Conservation (phyloP, 92 coral and sea anemone genomes). For the Zoanthus gigantus region DNA sequence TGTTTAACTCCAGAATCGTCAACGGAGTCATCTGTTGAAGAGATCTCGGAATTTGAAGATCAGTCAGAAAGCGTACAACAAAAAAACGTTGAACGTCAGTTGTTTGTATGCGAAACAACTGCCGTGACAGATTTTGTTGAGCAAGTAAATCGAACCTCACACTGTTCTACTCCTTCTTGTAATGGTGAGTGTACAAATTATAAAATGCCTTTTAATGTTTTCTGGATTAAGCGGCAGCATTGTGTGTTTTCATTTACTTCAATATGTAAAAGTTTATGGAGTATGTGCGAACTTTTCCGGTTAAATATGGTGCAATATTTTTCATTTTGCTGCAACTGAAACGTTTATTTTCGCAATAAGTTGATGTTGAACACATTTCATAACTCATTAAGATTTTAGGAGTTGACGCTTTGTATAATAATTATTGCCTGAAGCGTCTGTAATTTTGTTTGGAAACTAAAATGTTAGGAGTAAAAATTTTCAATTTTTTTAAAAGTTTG, state of each 20-base stretch:
- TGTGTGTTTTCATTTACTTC: background rate
- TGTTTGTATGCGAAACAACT: background rate
- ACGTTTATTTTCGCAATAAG: too few species aligned
- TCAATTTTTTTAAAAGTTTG: background rate
- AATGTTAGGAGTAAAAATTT: background rate
- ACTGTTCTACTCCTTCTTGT: background rate
- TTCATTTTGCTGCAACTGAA: background rate
- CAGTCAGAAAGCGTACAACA: background rate
- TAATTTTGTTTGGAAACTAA: background rate
- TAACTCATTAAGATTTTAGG: background rate
- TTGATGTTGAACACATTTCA: background rate
- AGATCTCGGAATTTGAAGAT: background rate
- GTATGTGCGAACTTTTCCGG: background rate
- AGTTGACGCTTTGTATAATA: too few species aligned
- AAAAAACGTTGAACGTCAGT: background rate
- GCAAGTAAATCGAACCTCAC: background rate
- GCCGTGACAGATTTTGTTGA: conserved; percentile 14
- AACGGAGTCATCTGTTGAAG: too few species aligned
- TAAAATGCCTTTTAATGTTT: background rate
- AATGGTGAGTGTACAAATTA: background rate
- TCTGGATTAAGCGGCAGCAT: background rate
- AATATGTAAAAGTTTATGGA: background rate
- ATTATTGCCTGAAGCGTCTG: background rate
- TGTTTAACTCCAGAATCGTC: background rate
- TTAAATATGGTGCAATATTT: background rate